A percentile compares a stretch with the other conserved stretches of the same genome.
phyloP scores from a whole-genome alignment of 23 tunicate species.

The Botrylloides violaceus region DNA sequence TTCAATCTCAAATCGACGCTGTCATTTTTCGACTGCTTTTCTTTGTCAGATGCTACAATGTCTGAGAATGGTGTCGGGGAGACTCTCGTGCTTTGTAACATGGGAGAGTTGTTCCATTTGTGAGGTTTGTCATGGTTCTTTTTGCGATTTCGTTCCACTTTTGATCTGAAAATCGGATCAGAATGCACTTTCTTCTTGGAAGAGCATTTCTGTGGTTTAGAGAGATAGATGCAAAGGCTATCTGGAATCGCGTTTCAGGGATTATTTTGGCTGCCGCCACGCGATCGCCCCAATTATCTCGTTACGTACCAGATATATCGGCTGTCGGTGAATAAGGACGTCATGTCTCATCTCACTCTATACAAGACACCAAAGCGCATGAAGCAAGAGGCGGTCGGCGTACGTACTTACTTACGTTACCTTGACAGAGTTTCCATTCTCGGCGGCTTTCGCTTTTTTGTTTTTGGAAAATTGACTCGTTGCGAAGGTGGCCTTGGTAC shows the following conservation, averaged over 20 bases:
- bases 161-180: no score
- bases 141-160: background rate
- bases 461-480: background rate
- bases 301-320: no score
- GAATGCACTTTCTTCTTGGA: no score
- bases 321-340: no score
- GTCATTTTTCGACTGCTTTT: background rate
- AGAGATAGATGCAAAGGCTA: no score
- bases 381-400: background rate
- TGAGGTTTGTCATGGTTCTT: background rate
- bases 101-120: background rate
- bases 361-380: no score
- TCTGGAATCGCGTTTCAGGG: no score
- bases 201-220: no score
- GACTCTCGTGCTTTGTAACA: background rate
- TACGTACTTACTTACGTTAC: background rate
- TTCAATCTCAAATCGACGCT: no score
- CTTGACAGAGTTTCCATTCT: background rate
- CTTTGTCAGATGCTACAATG: background rate
- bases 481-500: slow-evolving; percentile 5
- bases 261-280: no score
- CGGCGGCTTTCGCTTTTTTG: background rate
- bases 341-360: no score
- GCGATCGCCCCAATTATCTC: no score
- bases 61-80: background rate